Evolutionary conservation across 2,113 vertebrate genomes (phyloP).

Genomic region (Pterophyllum scalare): DNA sequence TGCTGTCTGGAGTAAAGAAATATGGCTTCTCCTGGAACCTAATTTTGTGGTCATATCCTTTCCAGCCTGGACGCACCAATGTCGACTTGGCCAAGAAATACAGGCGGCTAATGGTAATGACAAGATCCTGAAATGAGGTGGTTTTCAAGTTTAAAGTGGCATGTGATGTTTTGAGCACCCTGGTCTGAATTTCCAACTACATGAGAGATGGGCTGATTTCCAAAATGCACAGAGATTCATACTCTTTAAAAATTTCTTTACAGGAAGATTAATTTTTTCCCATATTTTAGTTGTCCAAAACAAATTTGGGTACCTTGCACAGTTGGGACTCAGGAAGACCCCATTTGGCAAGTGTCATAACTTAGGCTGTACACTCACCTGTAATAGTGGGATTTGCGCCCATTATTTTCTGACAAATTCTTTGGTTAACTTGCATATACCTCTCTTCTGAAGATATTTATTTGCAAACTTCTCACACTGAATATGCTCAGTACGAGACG

Average conservation of each 20-base stretch:
- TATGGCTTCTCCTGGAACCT: conserved; percentile 76
- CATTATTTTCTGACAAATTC: neutral
- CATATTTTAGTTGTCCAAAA: neutral
- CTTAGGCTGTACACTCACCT: neutral
- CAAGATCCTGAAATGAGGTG: neutral
- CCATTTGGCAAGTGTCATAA: neutral
- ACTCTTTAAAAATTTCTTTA: neutral
- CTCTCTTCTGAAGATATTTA: neutral
- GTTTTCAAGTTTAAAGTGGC: neutral
- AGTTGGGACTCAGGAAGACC: neutral
- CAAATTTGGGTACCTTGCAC: neutral
- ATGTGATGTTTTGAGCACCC: neutral
- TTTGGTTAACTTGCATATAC: neutral
- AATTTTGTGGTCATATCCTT: conserved; percentile 78
- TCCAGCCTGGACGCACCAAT: conserved; percentile 69
- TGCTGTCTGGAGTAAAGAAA: conserved; percentile 62
- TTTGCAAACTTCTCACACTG: neutral
- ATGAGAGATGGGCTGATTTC: neutral
- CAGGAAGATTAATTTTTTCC: neutral
- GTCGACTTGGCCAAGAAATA: conserved; percentile 77
- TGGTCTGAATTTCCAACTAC: neutral
- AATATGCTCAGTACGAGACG: neutral
- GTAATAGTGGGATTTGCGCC: neutral
- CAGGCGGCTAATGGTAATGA: conserved; percentile 53
- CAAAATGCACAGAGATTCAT: neutral